These are phyloP conservation scores for Drosophila villosipedis DNA, from an alignment of 2,888 invertebrate species.

Conservation along the genomic window DNA sequence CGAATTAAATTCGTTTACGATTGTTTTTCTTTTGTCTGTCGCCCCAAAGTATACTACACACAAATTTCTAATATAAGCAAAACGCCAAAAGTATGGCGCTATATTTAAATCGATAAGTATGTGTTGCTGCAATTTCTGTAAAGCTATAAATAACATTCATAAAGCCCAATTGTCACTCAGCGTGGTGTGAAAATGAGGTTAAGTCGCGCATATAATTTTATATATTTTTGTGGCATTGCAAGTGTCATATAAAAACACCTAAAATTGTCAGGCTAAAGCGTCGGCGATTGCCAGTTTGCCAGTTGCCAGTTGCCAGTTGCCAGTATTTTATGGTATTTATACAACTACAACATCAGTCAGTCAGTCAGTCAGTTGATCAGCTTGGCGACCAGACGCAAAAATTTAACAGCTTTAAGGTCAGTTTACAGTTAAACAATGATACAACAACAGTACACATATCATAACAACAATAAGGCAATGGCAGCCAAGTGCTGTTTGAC, in stretches of 20 bases:
- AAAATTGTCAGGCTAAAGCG: not conserved
- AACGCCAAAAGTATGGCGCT: not conserved
- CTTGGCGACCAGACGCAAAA: constrained; percentile 45
- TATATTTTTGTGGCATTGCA: constrained; percentile 17
- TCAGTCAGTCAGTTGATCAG: constrained; percentile 35
- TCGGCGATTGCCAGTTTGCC: too few species aligned
- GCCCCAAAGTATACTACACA: constrained; percentile 45
- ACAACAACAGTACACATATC: constrained; percentile 45
- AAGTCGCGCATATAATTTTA: constrained; percentile 20
- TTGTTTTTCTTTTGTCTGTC: constrained; percentile 7
- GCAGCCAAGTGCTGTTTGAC: constrained; percentile 66
- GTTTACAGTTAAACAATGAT: constrained; percentile 76
- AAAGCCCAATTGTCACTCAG: constrained; percentile 9
- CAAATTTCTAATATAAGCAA: not conserved
- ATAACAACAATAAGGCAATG: constrained; percentile 65
- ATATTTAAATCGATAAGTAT: constrained; percentile 14
- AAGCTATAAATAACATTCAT: constrained; percentile 6
- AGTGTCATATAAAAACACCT: constrained; percentile 21
- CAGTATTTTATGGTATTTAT: constrained; percentile 1
- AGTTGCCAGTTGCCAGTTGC: constrained; percentile 5
- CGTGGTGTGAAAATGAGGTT: constrained; percentile 43
- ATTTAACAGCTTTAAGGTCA: constrained; percentile 79
- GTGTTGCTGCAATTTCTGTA: not conserved
- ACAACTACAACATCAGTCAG: constrained; percentile 2
- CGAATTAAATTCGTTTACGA: constrained; percentile 14